These are phyloP conservation scores for Epinotia brunnichana DNA, from an alignment of 2,888 invertebrate species.

Conservation along the genomic window DNA sequence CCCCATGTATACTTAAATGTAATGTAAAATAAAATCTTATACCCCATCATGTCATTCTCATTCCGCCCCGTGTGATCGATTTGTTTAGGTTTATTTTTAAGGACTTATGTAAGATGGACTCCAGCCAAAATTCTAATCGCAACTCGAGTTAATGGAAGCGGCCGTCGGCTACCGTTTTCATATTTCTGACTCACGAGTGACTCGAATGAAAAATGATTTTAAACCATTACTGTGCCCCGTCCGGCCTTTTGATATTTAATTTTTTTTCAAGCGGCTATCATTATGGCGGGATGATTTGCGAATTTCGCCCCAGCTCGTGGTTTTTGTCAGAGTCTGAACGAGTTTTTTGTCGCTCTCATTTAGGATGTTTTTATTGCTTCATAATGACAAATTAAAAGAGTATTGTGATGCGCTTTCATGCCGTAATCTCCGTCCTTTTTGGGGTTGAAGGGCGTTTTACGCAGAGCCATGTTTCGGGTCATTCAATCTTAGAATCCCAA, in stretches of 20 bases:
- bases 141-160: slow-evolving; percentile 74
- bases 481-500: slow-evolving; percentile 60
- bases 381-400: slow-evolving; percentile 83
- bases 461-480: slow-evolving; percentile 57
- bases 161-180: slow-evolving; percentile 80
- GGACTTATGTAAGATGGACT: slow-evolving; percentile 70
- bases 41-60: slow-evolving; percentile 54
- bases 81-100: slow-evolving; percentile 54
- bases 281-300: slow-evolving; percentile 82
- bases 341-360: slow-evolving; percentile 81
- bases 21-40: slow-evolving; percentile 52
- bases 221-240: slow-evolving; percentile 83
- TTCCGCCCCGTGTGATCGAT: slow-evolving; percentile 53
- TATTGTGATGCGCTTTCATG: slow-evolving; percentile 81
- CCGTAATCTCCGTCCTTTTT: slow-evolving; percentile 69
- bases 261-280: slow-evolving; percentile 83
- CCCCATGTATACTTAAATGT: slow-evolving; percentile 30
- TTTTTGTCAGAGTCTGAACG: slow-evolving; percentile 77
- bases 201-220: slow-evolving; percentile 84
- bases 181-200: slow-evolving; percentile 80
- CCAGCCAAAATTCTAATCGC: slow-evolving; percentile 75
- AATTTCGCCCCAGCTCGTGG: slow-evolving; percentile 80
- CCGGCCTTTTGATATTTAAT: slow-evolving; percentile 84
- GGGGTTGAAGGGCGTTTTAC: slow-evolving; percentile 67
- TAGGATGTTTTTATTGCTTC: slow-evolving; percentile 82